Evolutionary conservation across 2,797 vertebrate genomes (phyloP), one percentile per base, ranked within the genome.

Genomic region (Acipenser transmontanus): DNA sequence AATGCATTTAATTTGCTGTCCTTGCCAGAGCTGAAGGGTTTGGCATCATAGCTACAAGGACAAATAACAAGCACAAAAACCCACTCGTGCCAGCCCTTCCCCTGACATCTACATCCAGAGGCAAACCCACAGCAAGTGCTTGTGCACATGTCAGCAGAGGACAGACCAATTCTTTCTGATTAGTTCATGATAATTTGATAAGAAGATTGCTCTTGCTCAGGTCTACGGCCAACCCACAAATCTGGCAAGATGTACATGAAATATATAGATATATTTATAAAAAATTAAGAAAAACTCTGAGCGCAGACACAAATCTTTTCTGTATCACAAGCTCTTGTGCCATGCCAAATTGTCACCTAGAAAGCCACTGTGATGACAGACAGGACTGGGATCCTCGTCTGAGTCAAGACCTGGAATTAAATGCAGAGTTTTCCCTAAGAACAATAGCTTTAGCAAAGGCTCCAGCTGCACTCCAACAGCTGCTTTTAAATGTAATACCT

Each of bases 391-490:
- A 75, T 91, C 87, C 82, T 87, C 87, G 60, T 90, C 89, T 78
- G 87, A 87, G 78, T 90, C 85, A 87, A 89, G 80, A 87, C 86
- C 88, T 91, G 89, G 75, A 89, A 90, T 81, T 80, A 89, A 84
- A 91, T 82, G 82, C 80, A 86, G 84, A 88, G 81, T 73, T 81
- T 60, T 77, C 85, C 82, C 86, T 76, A 78, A 86, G 13, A 13
- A 87, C 74, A 76, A 76, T 17, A 50, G 1, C 73, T 76, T 79
- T 73, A 80, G 63, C 62, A 70, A 61, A 74, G 66, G 72, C 68
- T 71, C 69, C 50, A 70, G 73, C 62, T 20, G 69, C 72, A 70
- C 73, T 63, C 63, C 73, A 71, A 80, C 78, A 87, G 77, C 81
- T 76, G 79, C 72, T 79, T 81, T 84, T 72, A 67, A 78, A 68